phyloP scores from a whole-genome alignment of 2,113 vertebrate genomes.

The Siniperca knerii region DNA sequence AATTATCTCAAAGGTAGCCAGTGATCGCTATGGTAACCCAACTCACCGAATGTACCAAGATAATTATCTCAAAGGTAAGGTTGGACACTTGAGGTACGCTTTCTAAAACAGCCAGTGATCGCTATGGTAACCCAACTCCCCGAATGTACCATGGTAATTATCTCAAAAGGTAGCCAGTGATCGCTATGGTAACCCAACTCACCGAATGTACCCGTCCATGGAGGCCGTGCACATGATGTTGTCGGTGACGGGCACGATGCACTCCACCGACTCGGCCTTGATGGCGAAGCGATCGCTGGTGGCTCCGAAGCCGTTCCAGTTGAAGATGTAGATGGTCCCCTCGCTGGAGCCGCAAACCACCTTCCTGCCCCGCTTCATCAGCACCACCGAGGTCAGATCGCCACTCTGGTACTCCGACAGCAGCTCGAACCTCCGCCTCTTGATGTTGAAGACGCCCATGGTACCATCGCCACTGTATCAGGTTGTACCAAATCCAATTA shows the following conservation, averaged over 20 bases:
- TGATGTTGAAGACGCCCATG: constrained; percentile 93
- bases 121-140: no score
- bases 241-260: constrained; percentile 90
- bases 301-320: constrained; percentile 96
- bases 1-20: no score
- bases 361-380: constrained; percentile 95
- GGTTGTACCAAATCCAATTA: not conserved
- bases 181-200: constrained; percentile 25
- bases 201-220: constrained; percentile 94
- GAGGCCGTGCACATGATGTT: constrained; percentile 92
- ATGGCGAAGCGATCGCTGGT: constrained; percentile 94
- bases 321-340: constrained; percentile 96
- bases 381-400: constrained; percentile 90
- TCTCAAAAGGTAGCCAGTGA: not conserved
- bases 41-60: no score
- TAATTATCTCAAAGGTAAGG: no score
- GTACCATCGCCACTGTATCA: constrained; percentile 91
- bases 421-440: constrained; percentile 91
- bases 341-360: constrained; percentile 94
- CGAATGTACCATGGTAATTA: no score
- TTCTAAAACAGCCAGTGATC: no score
- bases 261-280: constrained; percentile 92
- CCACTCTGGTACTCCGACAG: constrained; percentile 92
- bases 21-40: no score
- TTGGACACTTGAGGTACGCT: no score